Evolutionary conservation across 2,797 vertebrate species (phyloP), one percentile per base, ranked within the genome.

Genomic region (Erethizon dorsatum): DNA sequence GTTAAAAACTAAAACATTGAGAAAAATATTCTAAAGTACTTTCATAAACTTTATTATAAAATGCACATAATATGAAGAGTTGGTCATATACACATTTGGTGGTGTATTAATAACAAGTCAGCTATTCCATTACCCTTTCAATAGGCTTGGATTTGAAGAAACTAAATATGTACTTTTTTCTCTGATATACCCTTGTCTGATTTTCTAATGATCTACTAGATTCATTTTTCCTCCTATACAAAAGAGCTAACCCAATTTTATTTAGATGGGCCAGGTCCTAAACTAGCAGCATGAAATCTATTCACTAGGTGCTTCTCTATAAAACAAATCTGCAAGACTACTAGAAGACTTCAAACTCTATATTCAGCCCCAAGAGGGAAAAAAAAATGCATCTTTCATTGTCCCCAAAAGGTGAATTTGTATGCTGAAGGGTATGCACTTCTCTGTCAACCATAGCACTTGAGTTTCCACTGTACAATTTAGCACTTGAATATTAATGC

Each of bases 11-110:
- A 52, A 78, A 67, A 89, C 17, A 22, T 33, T 83, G 71, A 11
- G 0, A 83, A 73, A 93, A 67, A 26, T 13, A 31, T 41, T 65
- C 78, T 63, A 86, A 71, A 79, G 17, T 92, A 54, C 5, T 84
- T 96, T 89, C 41, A 77, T 73, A 90, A 56, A 50, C 10, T 90
- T 83, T 88, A 50, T 79, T 33, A 77, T 47, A 59, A 56, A 89
- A 75, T 45, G 2, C 56, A 5, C 11, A 79, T 65, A 56, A 79
- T 75, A 63, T 77, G 65, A 92, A 65, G 5, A 75, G 56, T 61
- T 78, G 50, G 8, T 78, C 33, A 85, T 65, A 73, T 88, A 52
- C 22, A 85, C 80, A 91, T 69, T 86, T 90, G 67, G 22, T 26
- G 37, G 37, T 91, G 4, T 75, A 26, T 37, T 87, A 87, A 92